Percentiles rank a stretch among this genome's conserved stretches.
Conservation (phyloP, 2,888 invertebrate species). For the Volucella bombylans region DNA sequence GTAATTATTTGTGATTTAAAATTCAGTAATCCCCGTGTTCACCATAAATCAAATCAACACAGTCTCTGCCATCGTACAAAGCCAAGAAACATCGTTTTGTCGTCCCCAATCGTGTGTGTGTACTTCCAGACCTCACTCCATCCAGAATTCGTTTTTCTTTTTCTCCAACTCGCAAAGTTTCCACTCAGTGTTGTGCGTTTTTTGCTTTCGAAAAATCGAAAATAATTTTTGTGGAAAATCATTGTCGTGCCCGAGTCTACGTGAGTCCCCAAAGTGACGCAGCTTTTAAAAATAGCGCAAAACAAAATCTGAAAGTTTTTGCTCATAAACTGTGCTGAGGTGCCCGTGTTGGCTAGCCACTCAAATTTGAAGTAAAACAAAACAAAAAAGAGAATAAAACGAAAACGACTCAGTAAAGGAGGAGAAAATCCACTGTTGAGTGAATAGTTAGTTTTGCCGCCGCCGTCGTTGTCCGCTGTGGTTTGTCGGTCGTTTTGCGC, state of each 20-base stretch:
- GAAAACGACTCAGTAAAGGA: conserved; percentile 37
- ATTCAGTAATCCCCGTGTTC: conserved; percentile 2
- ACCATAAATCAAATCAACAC: conserved; percentile 4
- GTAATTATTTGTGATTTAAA: conserved; percentile 40
- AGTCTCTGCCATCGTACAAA: neutral
- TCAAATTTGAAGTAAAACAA: conserved; percentile 60
- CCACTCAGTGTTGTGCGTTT: too few species aligned
- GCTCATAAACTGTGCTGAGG: conserved; percentile 57
- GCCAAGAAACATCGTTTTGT: neutral
- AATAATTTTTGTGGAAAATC: conserved; percentile 14
- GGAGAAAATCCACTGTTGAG: conserved; percentile 6
- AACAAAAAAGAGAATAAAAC: conserved; percentile 31
- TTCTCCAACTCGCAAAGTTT: too few species aligned
- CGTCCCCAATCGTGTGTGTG: too few species aligned
- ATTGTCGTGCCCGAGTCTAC: conserved; percentile 29
- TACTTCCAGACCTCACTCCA: too few species aligned
- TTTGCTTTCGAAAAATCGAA: neutral
- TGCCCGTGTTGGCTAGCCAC: conserved; percentile 33
- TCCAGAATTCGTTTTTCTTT: too few species aligned
- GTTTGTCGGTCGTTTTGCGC: too few species aligned
- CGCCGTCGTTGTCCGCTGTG: conserved; percentile 10
- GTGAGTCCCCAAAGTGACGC: conserved; percentile 65
- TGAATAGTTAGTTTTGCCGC: conserved; percentile 33
- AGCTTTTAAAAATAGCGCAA: conserved; percentile 73
- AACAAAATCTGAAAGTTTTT: conserved; percentile 62